A percentile compares a stretch with the other conserved stretches of the same genome.
phyloP scores from a whole-genome alignment of 1,140 invertebrate genomes.

The Venturia canescens region DNA sequence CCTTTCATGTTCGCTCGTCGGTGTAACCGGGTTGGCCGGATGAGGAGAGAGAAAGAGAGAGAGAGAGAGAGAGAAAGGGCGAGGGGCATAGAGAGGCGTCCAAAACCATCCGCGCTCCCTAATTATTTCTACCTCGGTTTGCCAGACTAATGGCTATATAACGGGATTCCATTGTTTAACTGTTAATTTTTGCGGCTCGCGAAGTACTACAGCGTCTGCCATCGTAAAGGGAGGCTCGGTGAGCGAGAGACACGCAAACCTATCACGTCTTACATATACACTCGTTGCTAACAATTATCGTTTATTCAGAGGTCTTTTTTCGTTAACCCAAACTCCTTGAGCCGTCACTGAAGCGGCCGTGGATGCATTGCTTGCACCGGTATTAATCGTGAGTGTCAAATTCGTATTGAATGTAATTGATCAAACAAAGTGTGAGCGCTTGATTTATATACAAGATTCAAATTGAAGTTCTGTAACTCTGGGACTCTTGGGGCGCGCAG shows the following conservation, averaged over 20 bases:
- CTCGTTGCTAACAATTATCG: constrained; percentile 22
- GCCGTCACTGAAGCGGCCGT: background rate
- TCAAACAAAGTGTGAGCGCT: too few species aligned
- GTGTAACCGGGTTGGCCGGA: constrained; percentile 55
- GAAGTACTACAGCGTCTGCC: constrained; percentile 41
- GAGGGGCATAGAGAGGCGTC: constrained; percentile 31
- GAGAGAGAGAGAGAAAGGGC: constrained; percentile 17
- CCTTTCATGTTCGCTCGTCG: constrained; percentile 65
- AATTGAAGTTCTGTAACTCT: too few species aligned
- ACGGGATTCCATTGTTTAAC: constrained; percentile 66
- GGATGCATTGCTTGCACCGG: background rate
- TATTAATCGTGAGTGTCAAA: too few species aligned
- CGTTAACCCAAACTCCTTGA: background rate
- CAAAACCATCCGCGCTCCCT: constrained; percentile 52
- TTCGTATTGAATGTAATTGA: too few species aligned
- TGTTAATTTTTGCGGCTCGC: constrained; percentile 66
- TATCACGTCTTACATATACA: constrained; percentile 45
- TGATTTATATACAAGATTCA: too few species aligned
- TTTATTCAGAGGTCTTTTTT: constrained; percentile 9
- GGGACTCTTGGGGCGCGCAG: too few species aligned
- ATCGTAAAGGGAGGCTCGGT: constrained; percentile 5
- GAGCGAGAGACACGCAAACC: constrained; percentile 56
- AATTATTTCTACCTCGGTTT: constrained; percentile 66
- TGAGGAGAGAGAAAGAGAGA: constrained; percentile 36
- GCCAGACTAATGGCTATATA: constrained; percentile 61